Base-by-base conservation (phyloP, 92 coral and sea anemone genomes). In the Blastomussa wellsi region DNA sequence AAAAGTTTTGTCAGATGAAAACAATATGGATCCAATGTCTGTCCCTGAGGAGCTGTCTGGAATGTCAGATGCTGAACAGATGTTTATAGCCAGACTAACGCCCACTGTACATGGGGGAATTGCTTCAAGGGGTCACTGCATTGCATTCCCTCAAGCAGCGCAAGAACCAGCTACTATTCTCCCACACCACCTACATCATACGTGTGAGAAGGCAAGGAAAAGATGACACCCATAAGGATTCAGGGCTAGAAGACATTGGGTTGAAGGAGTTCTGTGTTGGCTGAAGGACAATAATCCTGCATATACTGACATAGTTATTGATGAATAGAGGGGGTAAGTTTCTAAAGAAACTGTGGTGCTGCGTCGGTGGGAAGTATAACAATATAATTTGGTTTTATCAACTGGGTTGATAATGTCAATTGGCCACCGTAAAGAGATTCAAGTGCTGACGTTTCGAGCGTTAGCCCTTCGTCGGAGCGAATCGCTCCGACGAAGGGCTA, bases 81-180 rank as follows among this genome's bases (percentile, higher is more conserved):
- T 89, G 92, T 78, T 85, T 1, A 89, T 89, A 55, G 89, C 92
- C 7, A 84, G 89, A 42, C 65, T 82, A 15, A 81, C 89, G 17
- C 88, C 90, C 11, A 88, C 80, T 28, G 66, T 75, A 32, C 39
- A 75, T 48, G 79, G 79, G 5, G 79, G 79, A 12, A 75, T 75
- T 47, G 79, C 89, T 28, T 67, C 85, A 17, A 83, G 80, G 73
- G 94, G 94, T 59, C 94, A 91, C 79, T 88, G 90, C 37, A 85
- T 90, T 12, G 87, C 90, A 24, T 87, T 87, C 69, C 90, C 93
- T 14, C 91, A 90, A 73, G 91, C 90, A 82, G 87, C 82, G 64
- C 88, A 86, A 57, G 86, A 88, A 66, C 82, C 86, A 24, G 84
- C 84, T 11, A 72, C 89, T 33, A 77, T 77, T 44, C 88, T 88